A percentile compares a stretch with the other conserved stretches of the same genome.
These are phyloP conservation scores for Aplodontia rufa DNA, from an alignment of 2,113 vertebrate species.

Conservation along the genomic window DNA sequence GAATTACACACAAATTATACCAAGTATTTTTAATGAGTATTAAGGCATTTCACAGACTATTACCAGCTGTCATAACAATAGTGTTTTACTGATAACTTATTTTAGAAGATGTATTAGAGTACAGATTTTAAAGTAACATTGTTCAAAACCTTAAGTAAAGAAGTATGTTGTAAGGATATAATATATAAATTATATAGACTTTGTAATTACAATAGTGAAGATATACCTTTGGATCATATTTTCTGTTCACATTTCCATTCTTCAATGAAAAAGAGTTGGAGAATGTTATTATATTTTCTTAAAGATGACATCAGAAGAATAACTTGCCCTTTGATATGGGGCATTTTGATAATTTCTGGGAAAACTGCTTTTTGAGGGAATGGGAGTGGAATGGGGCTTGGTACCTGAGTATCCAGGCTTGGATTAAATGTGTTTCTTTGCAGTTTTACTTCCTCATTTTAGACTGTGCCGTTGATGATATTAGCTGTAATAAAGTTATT, in stretches of 20 bases:
- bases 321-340: neutral
- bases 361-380: neutral
- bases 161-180: neutral
- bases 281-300: slow-evolving; percentile 6
- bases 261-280: neutral
- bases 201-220: neutral
- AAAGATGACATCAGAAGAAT: neutral
- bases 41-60: neutral
- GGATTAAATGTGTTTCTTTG: neutral
- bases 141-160: neutral
- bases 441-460: neutral
- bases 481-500: neutral
- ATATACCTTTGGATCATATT: neutral
- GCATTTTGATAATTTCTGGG: neutral
- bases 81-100: neutral
- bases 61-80: neutral
- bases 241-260: neutral
- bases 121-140: neutral
- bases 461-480: neutral
- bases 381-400: accelerated
- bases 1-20: too few relatives aligned
- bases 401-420: neutral
- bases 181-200: neutral
- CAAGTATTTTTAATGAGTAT: neutral
- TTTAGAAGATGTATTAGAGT: neutral